phyloP scores from a whole-genome alignment of 2,888 invertebrate species.

The Andrena fulva region DNA sequence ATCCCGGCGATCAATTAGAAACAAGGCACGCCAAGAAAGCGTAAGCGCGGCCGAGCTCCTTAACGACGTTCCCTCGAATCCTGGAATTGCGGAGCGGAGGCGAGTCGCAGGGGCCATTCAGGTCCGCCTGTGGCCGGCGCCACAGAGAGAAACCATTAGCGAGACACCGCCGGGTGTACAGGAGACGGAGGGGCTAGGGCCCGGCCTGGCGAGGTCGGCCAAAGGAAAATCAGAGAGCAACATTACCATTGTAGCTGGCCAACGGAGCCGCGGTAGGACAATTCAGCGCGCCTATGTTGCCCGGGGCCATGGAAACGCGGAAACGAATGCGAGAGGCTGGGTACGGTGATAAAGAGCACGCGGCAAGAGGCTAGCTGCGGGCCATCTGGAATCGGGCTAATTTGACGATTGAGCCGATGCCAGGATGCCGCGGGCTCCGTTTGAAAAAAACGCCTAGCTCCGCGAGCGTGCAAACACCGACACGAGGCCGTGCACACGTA shows the following conservation, averaged over 20 bases:
- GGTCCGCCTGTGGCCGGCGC: constrained; percentile 29
- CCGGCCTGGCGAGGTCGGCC: constrained; percentile 1
- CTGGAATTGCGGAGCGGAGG: constrained; percentile 44
- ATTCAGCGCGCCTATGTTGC: constrained; percentile 41
- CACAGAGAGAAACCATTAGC: constrained; percentile 50
- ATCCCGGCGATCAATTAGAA: constrained; percentile 29
- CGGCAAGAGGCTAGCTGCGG: constrained; percentile 62
- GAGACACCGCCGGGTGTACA: constrained; percentile 16
- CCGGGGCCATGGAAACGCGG: constrained; percentile 49
- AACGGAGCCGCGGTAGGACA: constrained; percentile 38
- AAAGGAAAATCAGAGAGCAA: constrained; percentile 56
- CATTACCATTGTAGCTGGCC: constrained; percentile 45
- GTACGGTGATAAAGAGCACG: constrained; percentile 64
- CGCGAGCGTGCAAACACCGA: constrained; percentile 6
- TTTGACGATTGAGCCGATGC: constrained; percentile 69
- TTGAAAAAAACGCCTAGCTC: constrained; percentile 36
- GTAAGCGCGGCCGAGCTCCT: constrained; percentile 38
- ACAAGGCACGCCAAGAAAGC: constrained; percentile 12
- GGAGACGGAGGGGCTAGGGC: constrained; percentile 21
- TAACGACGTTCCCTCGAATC: constrained; percentile 56
- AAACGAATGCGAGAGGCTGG: constrained; percentile 54
- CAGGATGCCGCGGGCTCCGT: constrained; percentile 51
- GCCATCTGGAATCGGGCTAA: constrained; percentile 72
- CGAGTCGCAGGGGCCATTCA: constrained; percentile 33
- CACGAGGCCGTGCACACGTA: background rate